Base-by-base conservation (phyloP, 2,797 vertebrate genomes). In the Anolis apletophallus region DNA sequence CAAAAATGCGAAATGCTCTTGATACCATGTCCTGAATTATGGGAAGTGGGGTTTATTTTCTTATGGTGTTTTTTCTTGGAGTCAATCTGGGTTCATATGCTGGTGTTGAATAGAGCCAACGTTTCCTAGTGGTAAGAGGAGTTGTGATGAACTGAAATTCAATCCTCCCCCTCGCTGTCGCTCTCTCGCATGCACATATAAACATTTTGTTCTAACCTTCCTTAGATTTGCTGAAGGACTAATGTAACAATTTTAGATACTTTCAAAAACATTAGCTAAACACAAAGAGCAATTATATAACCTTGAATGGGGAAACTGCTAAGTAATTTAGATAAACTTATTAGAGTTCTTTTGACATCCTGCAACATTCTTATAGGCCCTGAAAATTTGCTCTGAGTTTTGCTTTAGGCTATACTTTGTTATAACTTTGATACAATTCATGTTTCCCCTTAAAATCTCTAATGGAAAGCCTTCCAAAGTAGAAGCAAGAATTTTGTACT, bases 401-500 rank as follows among this genome's bases (percentile, higher is more conserved):
- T 61, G 26, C 23, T 59, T 74, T 54, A 54, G 59, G 59, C 67
- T n/a, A 85, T 46, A 85, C 71, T 46, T 80, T 6, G 67, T 29
- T 40, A 61, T 5, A 21, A 59, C 2, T 21, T 1, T 78, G n/a
- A 80, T 32, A 23, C 19, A 72, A 57, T 34, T 76, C 5, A 13
- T 54, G 84, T 79, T 32, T 19, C 12, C 36, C 5, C 21, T 83
- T n/a, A n/a, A 85, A 83, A 88, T 88, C 83, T 68, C 87, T 85
- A 50, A 90, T 90, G 55, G 81, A 57, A 85, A 73, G 91, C 12
- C 7, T 12, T 86, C 52, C 26, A 81, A 72, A 85, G 21, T 76
- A 81, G 90, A 54, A 13, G 29, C 64, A 89, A 90, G 81, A 40
- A n/a, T 14, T 90, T 89, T 92, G 77, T 80, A 1, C 34, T 89